Evolutionary conservation across 2,888 invertebrate species (phyloP), one percentile per base, ranked within the genome.

Genomic region (Nomada flava): DNA sequence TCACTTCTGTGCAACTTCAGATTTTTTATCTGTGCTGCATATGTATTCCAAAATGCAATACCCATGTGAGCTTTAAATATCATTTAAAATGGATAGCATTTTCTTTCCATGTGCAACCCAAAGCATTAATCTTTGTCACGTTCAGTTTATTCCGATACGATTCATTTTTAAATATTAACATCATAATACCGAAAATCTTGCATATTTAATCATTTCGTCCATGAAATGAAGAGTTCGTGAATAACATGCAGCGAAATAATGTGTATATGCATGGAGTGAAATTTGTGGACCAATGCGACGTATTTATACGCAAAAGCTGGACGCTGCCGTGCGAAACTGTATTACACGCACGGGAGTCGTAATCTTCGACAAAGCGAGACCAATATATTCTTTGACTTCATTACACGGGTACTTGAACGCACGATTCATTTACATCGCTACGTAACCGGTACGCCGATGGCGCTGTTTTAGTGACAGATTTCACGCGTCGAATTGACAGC

Each of bases 371-470:
- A 87, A 87, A 89, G 80, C 85, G 85, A 78, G 83, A 87, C 85
- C 88, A 85, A 85, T 91, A 89, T 89, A 88, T 90, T 89, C 86
- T 88, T 88, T 82, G 87, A 86, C 83, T 86, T 92, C 91, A 90
- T 92, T 92, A 91, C 91, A 92, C 90, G 91, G 91, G 88, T 91
- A 90, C 90, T 92, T 91, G 88, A 91, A 88, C 89, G 81, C 85
- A 79, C 82, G 84, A 86, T 86, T 74, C 75, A 86, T 88, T 89
- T 85, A 82, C 85, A 79, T 75, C 78, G 71, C n/a, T 67, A 82
- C 68, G 64, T 76, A 76, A 84, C 60, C 76, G 62, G 71, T 63
- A 36, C 57, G 52, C 70, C 47, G 23, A 57, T 50, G 60, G 60
- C 50, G 11, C 15, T 47, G 23, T 47, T 44, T n/a, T 60, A 20